Evolutionary conservation across 2,888 invertebrate genomes (phyloP).

Genomic region (Calliphora vomitoria): DNA sequence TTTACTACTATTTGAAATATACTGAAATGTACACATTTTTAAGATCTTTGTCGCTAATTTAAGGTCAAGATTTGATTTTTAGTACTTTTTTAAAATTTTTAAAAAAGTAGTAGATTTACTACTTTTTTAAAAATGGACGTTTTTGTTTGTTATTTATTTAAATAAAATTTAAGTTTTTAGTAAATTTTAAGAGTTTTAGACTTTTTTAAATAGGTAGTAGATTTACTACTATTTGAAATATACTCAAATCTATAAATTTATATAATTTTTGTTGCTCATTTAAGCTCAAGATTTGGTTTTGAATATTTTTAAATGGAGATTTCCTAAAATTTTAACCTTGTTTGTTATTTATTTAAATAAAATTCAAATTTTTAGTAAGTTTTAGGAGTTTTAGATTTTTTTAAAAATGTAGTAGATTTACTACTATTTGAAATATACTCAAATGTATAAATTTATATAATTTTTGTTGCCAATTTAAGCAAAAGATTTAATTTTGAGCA

Average conservation of each 20-base stretch:
- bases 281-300: too few species aligned
- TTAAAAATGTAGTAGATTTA: conserved; percentile 3
- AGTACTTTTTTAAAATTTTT: neutral
- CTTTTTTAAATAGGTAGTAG: neutral
- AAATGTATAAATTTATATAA: too few species aligned
- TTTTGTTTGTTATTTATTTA: neutral
- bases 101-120: conserved; percentile 16
- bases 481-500: too few species aligned
- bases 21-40: neutral
- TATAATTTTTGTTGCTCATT: too few species aligned
- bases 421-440: neutral
- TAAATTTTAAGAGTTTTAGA: neutral
- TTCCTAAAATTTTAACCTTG: too few species aligned
- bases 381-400: too few species aligned
- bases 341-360: too few species aligned
- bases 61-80: too few species aligned
- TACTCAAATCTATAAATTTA: too few species aligned
- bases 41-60: neutral
- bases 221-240: neutral
- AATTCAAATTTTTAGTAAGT: too few species aligned
- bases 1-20: neutral
- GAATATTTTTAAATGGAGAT: too few species aligned
- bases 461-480: too few species aligned
- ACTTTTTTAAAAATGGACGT: neutral
- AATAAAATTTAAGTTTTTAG: neutral